These are phyloP conservation scores for Heliconius nattereri DNA, from an alignment of 1,140 invertebrate species.

Conservation along the genomic window DNA sequence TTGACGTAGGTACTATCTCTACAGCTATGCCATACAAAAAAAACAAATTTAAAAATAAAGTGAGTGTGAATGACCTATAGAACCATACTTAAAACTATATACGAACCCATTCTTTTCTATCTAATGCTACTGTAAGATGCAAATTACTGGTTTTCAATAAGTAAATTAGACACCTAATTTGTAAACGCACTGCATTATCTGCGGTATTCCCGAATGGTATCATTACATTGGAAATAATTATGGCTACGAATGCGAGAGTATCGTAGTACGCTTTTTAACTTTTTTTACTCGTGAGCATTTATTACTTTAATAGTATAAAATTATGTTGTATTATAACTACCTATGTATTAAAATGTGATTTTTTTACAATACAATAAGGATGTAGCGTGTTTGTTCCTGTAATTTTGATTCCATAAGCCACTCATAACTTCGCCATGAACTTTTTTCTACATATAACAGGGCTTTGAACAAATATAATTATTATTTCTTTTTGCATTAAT, in stretches of 20 bases:
- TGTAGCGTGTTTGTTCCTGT: neutral
- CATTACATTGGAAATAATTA: slow-evolving; percentile 35
- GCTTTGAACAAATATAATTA: too few species aligned
- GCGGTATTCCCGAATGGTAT: slow-evolving; percentile 22
- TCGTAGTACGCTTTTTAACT: slow-evolving; percentile 13
- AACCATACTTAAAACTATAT: slow-evolving; percentile 1
- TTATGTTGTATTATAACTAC: neutral
- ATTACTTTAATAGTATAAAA: slow-evolving; percentile 30
- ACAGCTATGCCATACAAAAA: neutral
- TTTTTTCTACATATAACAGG: too few species aligned
- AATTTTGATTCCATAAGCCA: neutral
- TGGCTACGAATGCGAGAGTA: slow-evolving; percentile 12
- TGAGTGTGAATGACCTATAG: slow-evolving; percentile 1
- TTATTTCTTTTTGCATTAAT: too few species aligned
- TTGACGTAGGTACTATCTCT: neutral
- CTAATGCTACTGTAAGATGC: slow-evolving; percentile 38
- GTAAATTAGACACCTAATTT: slow-evolving; percentile 52
- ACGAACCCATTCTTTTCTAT: slow-evolving; percentile 21
- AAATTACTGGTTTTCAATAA: slow-evolving; percentile 55
- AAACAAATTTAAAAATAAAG: neutral
- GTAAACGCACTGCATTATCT: slow-evolving; percentile 41
- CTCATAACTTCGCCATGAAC: too few species aligned
- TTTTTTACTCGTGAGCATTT: slow-evolving; percentile 14
- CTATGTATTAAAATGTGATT: slow-evolving; percentile 17
- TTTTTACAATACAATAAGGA: slow-evolving; percentile 29